Evolutionary conservation across 1,140 invertebrate species (phyloP), one percentile per base, ranked within the genome.

Genomic region (Psilanteris sp.): DNA sequence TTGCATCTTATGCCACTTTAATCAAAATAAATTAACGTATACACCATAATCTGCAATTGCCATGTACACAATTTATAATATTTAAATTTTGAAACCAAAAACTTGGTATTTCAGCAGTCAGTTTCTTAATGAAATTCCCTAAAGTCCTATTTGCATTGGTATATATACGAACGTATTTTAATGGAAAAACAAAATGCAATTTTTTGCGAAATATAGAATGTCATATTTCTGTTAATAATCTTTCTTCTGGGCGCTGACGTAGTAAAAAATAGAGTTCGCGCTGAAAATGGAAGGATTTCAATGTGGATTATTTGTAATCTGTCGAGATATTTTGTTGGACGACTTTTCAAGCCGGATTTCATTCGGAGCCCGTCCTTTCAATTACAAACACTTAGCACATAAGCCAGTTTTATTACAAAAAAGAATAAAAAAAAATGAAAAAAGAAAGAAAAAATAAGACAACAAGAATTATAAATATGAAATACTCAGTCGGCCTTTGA

Each of bases 221-320:
- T 4, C 41, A 16, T 48, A 32, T 48, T 31, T 48, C 16, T 20
- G 15, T 15, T 32, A 48, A 48, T 31, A 31, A 32, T 31, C 41
- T 48, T 48, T 24, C 18, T 50, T 36, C 31, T 34, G 11, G 13
- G 6, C 3, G 4, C n/a, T 32, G 1, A 9, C 13, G 7, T 24
- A 16, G 32, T 26, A 36, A 52, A 52, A 52, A 52, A 9, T 26
- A n/a, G 11, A 26, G 32, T 37, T 37, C 6, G 3, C 32, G 20
- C 8, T 46, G 41, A 44, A 61, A 61, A 46, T 61, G 32, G 55
- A 44, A n/a, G 20, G 54, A 36, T 44, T 59, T 59, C 39, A 59
- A 44, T 44, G 37, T 18, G 41, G 55, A 61, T 61, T 61, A 61
- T 46, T 61, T 46, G 18, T 46, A 59, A 59, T 36, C 55, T 27